Percentiles rank a stretch among this genome's conserved stretches.
Conservation (phyloP, 2,888 invertebrate genomes). For the Acheta domesticus region DNA sequence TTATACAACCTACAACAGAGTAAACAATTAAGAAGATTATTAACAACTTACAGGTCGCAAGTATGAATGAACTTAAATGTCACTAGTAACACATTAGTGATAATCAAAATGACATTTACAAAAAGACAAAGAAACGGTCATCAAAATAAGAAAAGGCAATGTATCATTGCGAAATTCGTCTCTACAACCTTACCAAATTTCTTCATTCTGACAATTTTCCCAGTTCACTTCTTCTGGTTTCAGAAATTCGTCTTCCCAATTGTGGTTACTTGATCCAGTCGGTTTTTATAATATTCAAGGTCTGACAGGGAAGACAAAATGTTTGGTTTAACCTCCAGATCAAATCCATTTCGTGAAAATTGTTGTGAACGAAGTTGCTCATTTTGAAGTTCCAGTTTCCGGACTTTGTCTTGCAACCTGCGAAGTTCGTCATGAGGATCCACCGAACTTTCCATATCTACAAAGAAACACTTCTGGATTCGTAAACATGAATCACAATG, state of each 20-base stretch:
- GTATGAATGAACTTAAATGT: too few species aligned
- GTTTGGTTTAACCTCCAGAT: conserved; percentile 2
- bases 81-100: too few species aligned
- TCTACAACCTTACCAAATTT: conserved; percentile 55
- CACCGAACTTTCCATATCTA: neutral
- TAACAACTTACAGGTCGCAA: too few species aligned
- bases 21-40: neutral
- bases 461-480: too few species aligned
- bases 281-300: neutral
- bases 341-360: conserved; percentile 29
- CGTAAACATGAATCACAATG: neutral
- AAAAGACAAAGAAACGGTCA: too few species aligned
- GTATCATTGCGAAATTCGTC: too few species aligned
- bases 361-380: conserved; percentile 31
- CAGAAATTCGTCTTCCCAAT: conserved; percentile 19
- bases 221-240: conserved; percentile 51
- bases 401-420: conserved; percentile 30
- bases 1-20: conserved; percentile 39
- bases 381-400: conserved; percentile 33
- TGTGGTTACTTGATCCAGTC: neutral
- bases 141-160: too few species aligned
- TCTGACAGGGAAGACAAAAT: neutral
- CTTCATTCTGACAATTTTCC: conserved; percentile 56
- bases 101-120: too few species aligned
- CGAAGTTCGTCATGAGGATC: conserved; percentile 31